Evolutionary conservation across 2,888 invertebrate genomes (phyloP).

Genomic region (Artemia sinica): DNA sequence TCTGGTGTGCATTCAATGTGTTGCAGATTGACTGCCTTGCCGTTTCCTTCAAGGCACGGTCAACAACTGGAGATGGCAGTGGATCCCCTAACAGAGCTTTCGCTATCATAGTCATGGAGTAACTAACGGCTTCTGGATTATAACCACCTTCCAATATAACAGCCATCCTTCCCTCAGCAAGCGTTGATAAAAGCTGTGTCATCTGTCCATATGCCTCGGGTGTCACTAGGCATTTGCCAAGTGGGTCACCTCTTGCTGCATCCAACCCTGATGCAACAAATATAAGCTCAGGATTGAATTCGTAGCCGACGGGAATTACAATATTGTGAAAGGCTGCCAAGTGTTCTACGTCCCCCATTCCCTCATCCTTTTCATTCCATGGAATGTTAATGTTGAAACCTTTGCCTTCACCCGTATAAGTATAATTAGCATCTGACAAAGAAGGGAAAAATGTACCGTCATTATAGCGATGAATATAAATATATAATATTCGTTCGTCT

Average conservation of each 20-base stretch:
- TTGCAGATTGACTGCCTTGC: constrained; percentile 46
- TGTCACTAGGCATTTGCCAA: constrained; percentile 68
- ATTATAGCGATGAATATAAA: constrained; percentile 83
- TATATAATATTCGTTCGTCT: constrained; percentile 59
- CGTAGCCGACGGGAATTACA: constrained; percentile 77
- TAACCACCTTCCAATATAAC: constrained; percentile 82
- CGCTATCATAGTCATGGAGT: constrained; percentile 69
- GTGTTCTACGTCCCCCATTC: constrained; percentile 79
- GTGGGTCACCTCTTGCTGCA: constrained; percentile 65
- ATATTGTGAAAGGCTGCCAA: constrained; percentile 65
- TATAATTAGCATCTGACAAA: constrained; percentile 47
- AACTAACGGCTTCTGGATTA: constrained; percentile 66
- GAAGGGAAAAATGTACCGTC: constrained; percentile 71
- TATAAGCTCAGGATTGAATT: constrained; percentile 68
- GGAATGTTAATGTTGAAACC: constrained; percentile 86
- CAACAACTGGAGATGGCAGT: constrained; percentile 38
- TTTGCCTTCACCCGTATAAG: constrained; percentile 46
- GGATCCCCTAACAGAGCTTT: constrained; percentile 74
- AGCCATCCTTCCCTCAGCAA: constrained; percentile 65
- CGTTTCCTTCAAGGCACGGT: constrained; percentile 31
- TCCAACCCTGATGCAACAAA: constrained; percentile 82
- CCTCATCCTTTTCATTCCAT: constrained; percentile 51
- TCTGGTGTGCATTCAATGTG: constrained; percentile 47
- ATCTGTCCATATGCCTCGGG: constrained; percentile 81
- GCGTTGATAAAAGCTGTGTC: constrained; percentile 59